phyloP scores from a whole-genome alignment of 2,888 invertebrate genomes.

The Orthonychiurus folsomi region DNA sequence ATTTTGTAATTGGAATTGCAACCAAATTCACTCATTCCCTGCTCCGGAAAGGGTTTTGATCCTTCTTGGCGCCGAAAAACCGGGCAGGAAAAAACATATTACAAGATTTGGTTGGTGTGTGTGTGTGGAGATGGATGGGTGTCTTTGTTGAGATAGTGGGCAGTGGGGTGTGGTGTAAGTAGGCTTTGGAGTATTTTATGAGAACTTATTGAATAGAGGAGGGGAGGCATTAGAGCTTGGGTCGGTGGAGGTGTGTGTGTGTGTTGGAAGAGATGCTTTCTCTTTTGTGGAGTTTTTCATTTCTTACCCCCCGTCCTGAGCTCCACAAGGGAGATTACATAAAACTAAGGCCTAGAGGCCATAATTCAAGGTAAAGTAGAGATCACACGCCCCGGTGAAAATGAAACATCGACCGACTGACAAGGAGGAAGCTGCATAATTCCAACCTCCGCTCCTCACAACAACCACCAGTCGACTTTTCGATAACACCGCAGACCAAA shows the following conservation, averaged over 20 bases:
- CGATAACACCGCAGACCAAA: too few species aligned
- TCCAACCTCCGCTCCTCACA: background rate
- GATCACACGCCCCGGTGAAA: background rate
- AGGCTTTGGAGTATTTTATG: background rate
- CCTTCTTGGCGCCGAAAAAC: too few species aligned
- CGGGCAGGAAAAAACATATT: too few species aligned
- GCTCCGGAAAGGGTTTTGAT: too few species aligned
- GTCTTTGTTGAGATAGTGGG: too few species aligned
- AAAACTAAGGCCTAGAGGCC: background rate
- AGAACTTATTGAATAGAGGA: background rate
- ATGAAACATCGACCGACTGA: conserved; percentile 1
- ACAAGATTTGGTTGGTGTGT: too few species aligned
- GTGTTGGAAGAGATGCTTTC: background rate
- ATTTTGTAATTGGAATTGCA: too few species aligned
- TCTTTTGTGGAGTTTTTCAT: background rate
- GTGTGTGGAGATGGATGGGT: too few species aligned
- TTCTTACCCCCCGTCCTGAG: background rate
- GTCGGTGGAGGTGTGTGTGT: background rate
- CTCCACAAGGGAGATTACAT: background rate
- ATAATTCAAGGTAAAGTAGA: background rate
- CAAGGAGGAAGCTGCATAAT: background rate
- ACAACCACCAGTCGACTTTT: background rate
- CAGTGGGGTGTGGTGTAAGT: too few species aligned
- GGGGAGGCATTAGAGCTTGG: background rate
- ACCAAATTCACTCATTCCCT: too few species aligned